Base-by-base conservation (phyloP, 1,140 invertebrate species). In the Phthorimaea operculella region DNA sequence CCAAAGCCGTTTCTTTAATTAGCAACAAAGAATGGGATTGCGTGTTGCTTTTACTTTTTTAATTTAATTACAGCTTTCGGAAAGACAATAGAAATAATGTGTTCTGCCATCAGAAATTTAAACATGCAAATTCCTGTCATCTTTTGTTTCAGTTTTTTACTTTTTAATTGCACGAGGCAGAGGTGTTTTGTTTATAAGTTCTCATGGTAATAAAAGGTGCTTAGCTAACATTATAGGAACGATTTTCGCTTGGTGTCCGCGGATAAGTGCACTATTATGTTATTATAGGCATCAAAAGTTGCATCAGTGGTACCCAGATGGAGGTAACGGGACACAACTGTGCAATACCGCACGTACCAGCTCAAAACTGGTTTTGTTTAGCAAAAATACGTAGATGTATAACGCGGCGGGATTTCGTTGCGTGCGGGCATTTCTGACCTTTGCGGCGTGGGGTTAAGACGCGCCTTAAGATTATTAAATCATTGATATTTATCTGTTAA, bases 41-140 rank as follows among this genome's bases (percentile, higher is more conserved):
- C 79, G 79, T 83, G 79, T 72, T 68, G 64, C 74, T 78, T 72
- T 76, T 79, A 79, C 72, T 80, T 83, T 79, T 80, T 76, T 70
- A 74, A 82, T 83, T 83, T 78, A 82, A 83, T 83, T 79, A 80
- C 70, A 56, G 55, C 63, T 59, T 58, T 63, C 54, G 50, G 63
- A 64, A 64, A 83, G 75, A 81, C 76, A 79, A 83, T 72, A 74
- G 72, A 64, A 66, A 70, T 77, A 79, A 78, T 76, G 74, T 71
- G 74, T 82, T 78, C 66, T 56, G 70, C 64, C 68, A 76, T 79
- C 78, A 76, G 50, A 52, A 57, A 74, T 74, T 74, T 64, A 76
- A 66, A 69, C 68, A 72, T 75, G 68, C 71, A 68, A 75, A 75
- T 73, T 74, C 68, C 58, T 68, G 57, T 63, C 49, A 48, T 63